These are phyloP conservation scores for Chlamydotis undulata DNA, from an alignment of 2,113 vertebrate genomes.

Conservation along the genomic window DNA sequence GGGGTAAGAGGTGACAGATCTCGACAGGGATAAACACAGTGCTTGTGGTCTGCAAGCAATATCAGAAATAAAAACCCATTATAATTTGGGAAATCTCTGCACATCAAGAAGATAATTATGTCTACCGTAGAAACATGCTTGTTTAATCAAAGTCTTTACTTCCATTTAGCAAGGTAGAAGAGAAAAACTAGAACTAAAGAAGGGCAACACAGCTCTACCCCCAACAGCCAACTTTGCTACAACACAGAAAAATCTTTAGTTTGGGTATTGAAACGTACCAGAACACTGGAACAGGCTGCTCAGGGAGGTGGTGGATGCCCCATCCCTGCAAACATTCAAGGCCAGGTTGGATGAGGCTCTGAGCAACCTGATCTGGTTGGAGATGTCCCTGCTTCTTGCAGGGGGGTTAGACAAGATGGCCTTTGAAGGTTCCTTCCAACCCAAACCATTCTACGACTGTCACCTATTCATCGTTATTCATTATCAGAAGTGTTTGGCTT, in stretches of 20 bases:
- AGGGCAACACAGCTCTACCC: not conserved
- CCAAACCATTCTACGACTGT: too few species aligned
- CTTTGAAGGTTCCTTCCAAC: too few species aligned
- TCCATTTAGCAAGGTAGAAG: not conserved
- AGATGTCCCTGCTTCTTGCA: too few species aligned
- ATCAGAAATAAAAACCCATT: not conserved
- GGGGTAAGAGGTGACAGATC: not conserved
- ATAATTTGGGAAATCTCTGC: not conserved
- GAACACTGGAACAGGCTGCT: too few species aligned
- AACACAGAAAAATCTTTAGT: not conserved
- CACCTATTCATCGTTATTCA: not conserved
- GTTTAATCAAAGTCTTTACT: not conserved
- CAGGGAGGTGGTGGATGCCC: too few species aligned
- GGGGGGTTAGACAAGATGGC: too few species aligned
- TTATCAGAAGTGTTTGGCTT: not conserved
- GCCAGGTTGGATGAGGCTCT: too few species aligned
- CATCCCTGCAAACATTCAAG: too few species aligned
- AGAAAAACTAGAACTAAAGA: not conserved
- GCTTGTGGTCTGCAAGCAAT: not conserved
- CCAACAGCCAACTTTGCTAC: not conserved
- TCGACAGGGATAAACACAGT: not conserved
- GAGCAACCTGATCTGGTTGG: too few species aligned
- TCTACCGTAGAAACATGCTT: accelerated
- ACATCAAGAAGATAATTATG: not conserved
- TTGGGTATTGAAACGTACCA: not conserved